These are phyloP conservation scores for Drosophila suzukii DNA, from an alignment of 1,140 invertebrate species.

Conservation along the genomic window DNA sequence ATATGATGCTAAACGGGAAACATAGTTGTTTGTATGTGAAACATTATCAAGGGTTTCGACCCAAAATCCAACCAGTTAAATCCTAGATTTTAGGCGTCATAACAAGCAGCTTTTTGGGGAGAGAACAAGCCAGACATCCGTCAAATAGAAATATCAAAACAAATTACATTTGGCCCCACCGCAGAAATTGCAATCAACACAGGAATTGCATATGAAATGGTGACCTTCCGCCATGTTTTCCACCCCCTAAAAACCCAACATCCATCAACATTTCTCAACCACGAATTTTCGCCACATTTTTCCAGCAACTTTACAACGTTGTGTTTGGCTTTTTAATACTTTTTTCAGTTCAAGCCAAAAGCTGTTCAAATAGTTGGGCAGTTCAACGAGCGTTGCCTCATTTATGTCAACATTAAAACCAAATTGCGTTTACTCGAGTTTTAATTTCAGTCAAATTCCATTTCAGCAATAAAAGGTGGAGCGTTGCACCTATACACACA, in stretches of 20 bases:
- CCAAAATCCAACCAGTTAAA: neutral
- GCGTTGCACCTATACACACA: neutral
- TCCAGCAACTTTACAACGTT: neutral
- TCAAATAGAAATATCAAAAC: conserved; percentile 40
- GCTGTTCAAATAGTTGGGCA: conserved; percentile 25
- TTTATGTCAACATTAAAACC: conserved; percentile 21
- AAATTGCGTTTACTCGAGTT: conserved; percentile 10
- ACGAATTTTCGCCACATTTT: conserved; percentile 6
- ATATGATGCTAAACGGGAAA: no score
- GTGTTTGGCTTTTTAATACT: conserved; percentile 7
- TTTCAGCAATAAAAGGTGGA: neutral
- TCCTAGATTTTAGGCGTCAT: neutral
- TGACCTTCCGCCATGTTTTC: conserved; percentile 3
- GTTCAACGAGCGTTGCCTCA: conserved; percentile 22
- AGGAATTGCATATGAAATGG: conserved; percentile 31
- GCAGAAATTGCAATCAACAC: conserved; percentile 38
- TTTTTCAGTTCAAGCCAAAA: conserved; percentile 1
- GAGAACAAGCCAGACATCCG: neutral
- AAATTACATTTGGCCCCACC: conserved; percentile 20
- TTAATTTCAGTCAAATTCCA: neutral
- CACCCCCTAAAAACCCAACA: neutral
- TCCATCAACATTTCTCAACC: neutral
- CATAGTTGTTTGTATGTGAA: no score
- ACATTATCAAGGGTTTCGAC: neutral
- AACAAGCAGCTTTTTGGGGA: neutral